These are phyloP conservation scores for Leucoraja ocellata DNA, from an alignment of 2,797 vertebrate genomes.

Conservation along the genomic window DNA sequence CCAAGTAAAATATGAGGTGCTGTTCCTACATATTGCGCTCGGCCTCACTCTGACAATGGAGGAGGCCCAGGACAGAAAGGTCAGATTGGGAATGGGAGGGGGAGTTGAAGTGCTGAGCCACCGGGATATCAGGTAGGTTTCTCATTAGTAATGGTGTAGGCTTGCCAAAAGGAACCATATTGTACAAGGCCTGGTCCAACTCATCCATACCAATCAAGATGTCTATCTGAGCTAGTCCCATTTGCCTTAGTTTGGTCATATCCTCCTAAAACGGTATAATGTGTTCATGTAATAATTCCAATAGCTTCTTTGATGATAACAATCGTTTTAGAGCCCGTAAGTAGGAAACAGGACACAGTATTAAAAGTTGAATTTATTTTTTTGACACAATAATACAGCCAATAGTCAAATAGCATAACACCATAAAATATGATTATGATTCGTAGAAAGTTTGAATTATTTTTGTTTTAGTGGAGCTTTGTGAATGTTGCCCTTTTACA, in stretches of 20 bases:
- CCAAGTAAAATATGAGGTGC: too few species aligned
- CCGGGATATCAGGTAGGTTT: not conserved
- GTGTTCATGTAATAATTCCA: not conserved
- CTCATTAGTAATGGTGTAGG: not conserved
- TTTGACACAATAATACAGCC: not conserved
- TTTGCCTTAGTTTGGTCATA: too few species aligned
- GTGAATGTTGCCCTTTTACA: not conserved
- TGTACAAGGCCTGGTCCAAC: not conserved
- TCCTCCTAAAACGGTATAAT: not conserved
- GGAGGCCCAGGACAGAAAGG: too few species aligned
- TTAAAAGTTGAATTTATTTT: conserved; percentile 18
- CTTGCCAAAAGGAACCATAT: not conserved
- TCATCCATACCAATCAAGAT: too few species aligned
- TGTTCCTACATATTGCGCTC: too few species aligned
- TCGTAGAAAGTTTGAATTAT: not conserved
- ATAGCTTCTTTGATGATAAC: not conserved
- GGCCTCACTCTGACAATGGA: too few species aligned
- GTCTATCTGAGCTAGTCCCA: too few species aligned
- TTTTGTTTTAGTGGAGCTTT: not conserved
- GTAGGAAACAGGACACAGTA: not conserved
- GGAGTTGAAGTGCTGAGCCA: too few species aligned
- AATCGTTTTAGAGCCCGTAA: not conserved
- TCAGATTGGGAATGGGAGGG: too few species aligned
- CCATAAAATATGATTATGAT: not conserved
- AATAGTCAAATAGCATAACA: not conserved